These are phyloP conservation scores for Sarcophaga peregrina DNA, from an alignment of 1,140 invertebrate species.

Conservation along the genomic window DNA sequence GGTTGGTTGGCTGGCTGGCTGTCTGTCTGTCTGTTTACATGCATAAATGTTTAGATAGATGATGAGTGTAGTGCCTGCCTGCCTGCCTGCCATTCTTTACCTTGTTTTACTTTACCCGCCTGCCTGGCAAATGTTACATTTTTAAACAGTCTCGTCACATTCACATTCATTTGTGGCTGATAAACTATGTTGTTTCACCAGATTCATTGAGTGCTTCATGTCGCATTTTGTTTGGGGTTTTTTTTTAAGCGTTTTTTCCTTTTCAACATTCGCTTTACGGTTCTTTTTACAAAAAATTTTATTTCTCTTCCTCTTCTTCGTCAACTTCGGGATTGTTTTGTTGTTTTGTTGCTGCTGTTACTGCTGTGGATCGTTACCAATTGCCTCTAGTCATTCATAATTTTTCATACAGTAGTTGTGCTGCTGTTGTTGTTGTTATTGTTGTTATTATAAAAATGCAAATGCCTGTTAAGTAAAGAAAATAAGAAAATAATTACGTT, in stretches of 20 bases:
- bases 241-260: slow-evolving; percentile 4
- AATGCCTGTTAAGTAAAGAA: no score
- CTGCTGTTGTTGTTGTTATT: no score
- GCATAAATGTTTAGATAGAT: not conserved
- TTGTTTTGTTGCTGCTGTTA: slow-evolving; percentile 6
- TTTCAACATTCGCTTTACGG: not conserved
- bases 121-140: not conserved
- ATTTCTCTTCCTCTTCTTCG: no score
- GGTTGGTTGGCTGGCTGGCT: not conserved
- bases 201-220: slow-evolving; percentile 48
- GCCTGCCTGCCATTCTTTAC: slow-evolving; percentile 24
- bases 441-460: no score
- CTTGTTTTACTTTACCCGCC: not conserved
- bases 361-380: slow-evolving; percentile 32
- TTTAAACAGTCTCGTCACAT: slow-evolving; percentile 29
- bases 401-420: slow-evolving; percentile 18
- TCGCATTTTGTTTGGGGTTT: slow-evolving; percentile 38
- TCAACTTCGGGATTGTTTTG: not conserved
- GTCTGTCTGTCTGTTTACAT: not conserved
- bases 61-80: slow-evolving; percentile 1
- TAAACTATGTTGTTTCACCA: slow-evolving; percentile 46
- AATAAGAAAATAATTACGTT: no score
- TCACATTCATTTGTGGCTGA: slow-evolving; percentile 46
- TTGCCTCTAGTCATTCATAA: slow-evolving; percentile 48
- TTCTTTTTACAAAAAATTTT: no score